Base-by-base conservation (phyloP, 1,140 invertebrate species). In the Heliothis subflexa region DNA sequence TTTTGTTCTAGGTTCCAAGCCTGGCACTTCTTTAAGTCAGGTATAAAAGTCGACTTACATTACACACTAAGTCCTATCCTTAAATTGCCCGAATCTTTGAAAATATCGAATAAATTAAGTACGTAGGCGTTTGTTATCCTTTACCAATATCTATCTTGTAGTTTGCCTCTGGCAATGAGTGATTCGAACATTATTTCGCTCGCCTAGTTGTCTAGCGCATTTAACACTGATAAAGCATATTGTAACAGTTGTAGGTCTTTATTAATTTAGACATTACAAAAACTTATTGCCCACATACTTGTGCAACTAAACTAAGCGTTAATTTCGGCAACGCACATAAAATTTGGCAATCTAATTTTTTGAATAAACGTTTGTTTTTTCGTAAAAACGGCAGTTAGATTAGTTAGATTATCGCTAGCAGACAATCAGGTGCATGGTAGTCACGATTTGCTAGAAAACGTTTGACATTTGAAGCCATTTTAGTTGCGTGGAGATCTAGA, bases 401-500 rank as follows among this genome's bases (percentile, higher is more conserved):
- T 16, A 28, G 55, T 57, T 47, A 74, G 55, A 74, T 74, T 74
- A 74, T 74, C 71, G 14, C 11, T 13, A 1, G n/a, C 16, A 74
- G 71, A 74, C 71, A 74, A 74, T 74, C 71, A 61, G 71, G 40
- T 25, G 55, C 18, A 74, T 3, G n/a, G 21, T 18, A 28, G 71
- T 74, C 71, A 74, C 71, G 71, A 74, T 74, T 61, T 49, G 18
- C 13, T 16, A 61, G 72, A 28, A 74, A 59, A 75, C 57, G n/a
- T 75, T 62, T 75, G 73, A 75, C 59, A 75, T 75, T 75, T 75
- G 47, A n/a, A 45, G 45, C 25, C 40, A 62, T 61, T 64, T 75
- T 12, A 57, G 50, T 55, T 70, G 66, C 66, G 66, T 66, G 16
- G 45, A 49, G 47, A 64, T 64, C 59, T 64, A 64, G 59, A 62